Evolutionary conservation across 2,888 invertebrate species (phyloP).

Genomic region (Carterocephalus palaemon): DNA sequence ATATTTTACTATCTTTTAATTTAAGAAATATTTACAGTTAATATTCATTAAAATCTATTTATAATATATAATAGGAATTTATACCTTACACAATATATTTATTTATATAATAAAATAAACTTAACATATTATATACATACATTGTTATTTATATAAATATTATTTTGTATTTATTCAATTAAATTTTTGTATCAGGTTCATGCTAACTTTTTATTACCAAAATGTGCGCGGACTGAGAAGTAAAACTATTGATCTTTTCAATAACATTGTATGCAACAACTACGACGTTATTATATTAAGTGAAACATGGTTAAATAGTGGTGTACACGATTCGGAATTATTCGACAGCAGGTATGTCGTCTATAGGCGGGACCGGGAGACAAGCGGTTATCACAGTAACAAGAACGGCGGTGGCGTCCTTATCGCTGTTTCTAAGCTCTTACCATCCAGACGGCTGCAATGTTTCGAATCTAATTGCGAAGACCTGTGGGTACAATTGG

Average conservation of each 20-base stretch:
- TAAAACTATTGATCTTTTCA: conserved; percentile 4
- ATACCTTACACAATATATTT: no score
- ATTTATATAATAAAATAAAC: no score
- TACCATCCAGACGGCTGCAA: no score
- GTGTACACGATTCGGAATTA: conserved; percentile 8
- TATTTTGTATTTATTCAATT: neutral
- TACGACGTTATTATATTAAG: conserved; percentile 6
- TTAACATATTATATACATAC: no score
- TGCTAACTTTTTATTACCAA: conserved; percentile 3
- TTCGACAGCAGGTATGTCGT: conserved; percentile 4
- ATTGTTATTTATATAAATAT: neutral
- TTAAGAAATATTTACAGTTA: no score
- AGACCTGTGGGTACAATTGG: no score
- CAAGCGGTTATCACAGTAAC: conserved; percentile 3
- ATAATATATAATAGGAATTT: no score
- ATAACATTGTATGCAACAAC: neutral
- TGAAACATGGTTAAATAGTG: conserved; percentile 15
- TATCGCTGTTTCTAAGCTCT: no score
- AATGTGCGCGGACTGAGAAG: conserved; percentile 16
- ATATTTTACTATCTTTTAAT: no score
- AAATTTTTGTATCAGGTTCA: neutral
- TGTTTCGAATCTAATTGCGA: no score
- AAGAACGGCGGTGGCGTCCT: no score
- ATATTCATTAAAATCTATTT: no score
- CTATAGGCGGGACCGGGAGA: conserved; percentile 6